Conservation (phyloP, 2,888 invertebrate genomes). For the Psylliodes chrysocephalus region DNA sequence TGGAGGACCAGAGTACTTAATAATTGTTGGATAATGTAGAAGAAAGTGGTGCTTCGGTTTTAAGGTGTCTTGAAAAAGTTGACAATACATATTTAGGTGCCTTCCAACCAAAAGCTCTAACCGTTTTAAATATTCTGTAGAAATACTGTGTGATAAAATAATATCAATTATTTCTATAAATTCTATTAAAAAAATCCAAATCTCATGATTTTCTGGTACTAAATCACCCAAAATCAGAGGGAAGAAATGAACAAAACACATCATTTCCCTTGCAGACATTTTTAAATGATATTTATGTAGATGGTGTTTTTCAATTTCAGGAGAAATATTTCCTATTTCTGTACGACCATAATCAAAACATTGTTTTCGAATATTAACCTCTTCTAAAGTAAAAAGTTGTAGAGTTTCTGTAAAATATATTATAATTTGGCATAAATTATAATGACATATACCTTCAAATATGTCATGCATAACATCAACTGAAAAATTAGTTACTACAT, state of each 20-base stretch:
- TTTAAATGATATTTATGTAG: conserved; percentile 32
- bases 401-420: conserved; percentile 25
- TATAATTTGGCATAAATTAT: conserved; percentile 27
- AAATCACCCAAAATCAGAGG: conserved; percentile 41
- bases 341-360: conserved; percentile 17
- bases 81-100: conserved; percentile 36
- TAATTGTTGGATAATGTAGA: conserved; percentile 45
- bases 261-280: conserved; percentile 39
- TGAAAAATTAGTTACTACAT: conserved; percentile 18
- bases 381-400: conserved; percentile 28
- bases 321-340: conserved; percentile 31
- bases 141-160: conserved; percentile 36
- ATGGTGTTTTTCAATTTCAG: conserved; percentile 27
- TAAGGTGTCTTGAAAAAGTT: conserved; percentile 43
- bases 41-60: conserved; percentile 50
- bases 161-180: conserved; percentile 48
- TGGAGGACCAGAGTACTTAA: conserved; percentile 27
- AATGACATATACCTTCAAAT: too few relatives aligned
- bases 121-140: conserved; percentile 26
- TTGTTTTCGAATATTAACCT: conserved; percentile 28
- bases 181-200: conserved; percentile 46
- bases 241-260: conserved; percentile 23
- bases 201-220: conserved; percentile 44
- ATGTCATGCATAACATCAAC: conserved; percentile 33
- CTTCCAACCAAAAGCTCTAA: conserved; percentile 32